Percentiles rank a stretch among this genome's conserved stretches.
Conservation (phyloP, 2,888 invertebrate species). For the Unio delphinus region DNA sequence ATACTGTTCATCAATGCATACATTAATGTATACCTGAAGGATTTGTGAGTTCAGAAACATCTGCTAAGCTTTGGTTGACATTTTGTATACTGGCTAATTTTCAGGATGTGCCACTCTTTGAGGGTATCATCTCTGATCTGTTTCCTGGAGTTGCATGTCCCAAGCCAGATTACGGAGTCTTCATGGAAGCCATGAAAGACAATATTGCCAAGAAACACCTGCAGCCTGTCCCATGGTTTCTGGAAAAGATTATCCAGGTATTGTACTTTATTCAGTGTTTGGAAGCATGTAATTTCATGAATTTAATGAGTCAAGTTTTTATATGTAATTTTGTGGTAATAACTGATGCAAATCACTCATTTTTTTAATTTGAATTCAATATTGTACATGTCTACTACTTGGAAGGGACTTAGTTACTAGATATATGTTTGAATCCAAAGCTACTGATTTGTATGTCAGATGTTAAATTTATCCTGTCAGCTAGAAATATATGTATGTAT, state of each 20-base stretch:
- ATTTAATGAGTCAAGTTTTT: too few species aligned
- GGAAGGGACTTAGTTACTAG: too few species aligned
- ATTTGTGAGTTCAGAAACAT: not conserved
- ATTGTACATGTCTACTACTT: too few species aligned
- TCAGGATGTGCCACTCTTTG: slow-evolving; percentile 72
- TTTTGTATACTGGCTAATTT: slow-evolving; percentile 8
- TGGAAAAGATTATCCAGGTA: slow-evolving; percentile 78
- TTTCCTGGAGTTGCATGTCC: slow-evolving; percentile 70
- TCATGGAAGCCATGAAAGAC: slow-evolving; percentile 68
- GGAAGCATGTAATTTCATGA: too few species aligned
- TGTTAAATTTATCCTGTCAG: too few species aligned
- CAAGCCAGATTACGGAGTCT: slow-evolving; percentile 69
- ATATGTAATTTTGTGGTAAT: too few species aligned
- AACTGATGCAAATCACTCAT: too few species aligned
- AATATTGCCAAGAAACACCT: slow-evolving; percentile 68
- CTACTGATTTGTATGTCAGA: too few species aligned
- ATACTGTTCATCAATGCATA: too few species aligned
- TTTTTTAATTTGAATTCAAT: too few species aligned
- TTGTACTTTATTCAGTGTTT: not conserved
- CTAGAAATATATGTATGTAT: too few species aligned
- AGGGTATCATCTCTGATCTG: slow-evolving; percentile 71
- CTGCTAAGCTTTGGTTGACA: not conserved
- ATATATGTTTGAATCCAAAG: too few species aligned
- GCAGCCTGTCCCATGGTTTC: slow-evolving; percentile 71
- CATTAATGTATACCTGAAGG: not conserved